Conservation (phyloP, 2,797 vertebrate genomes). For the Orientallactaga sibirica region DNA sequence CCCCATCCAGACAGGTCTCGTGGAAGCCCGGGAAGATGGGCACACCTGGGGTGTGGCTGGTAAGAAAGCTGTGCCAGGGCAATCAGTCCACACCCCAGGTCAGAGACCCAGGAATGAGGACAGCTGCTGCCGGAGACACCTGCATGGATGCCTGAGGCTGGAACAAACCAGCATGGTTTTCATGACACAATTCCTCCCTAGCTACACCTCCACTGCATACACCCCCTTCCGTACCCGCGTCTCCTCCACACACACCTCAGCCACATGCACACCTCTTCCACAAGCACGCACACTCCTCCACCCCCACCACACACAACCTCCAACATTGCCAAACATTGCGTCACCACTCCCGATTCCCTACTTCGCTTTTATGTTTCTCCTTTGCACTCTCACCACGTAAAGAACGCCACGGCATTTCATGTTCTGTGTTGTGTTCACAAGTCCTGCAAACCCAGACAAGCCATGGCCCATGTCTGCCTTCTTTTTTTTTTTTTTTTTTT, state of each 20-base stretch:
- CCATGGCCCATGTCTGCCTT: neutral
- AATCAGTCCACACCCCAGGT: neutral
- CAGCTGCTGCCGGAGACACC: neutral
- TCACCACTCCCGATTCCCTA: neutral
- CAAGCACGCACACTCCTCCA: no score
- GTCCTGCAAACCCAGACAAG: neutral
- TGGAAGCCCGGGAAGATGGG: neutral
- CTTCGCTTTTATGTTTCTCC: neutral
- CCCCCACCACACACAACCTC: neutral
- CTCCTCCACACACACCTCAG: neutral
- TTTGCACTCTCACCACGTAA: neutral
- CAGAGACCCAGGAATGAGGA: neutral
- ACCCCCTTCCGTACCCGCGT: fast-evolving
- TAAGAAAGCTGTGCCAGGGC: neutral
- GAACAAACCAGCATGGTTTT: neutral
- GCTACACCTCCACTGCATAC: neutral
- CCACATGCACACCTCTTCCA: neutral
- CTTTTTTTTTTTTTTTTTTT: no score
- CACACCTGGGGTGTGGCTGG: neutral
- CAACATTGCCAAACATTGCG: neutral
- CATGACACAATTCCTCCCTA: fast-evolving
- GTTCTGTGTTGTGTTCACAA: neutral
- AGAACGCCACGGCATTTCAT: neutral
- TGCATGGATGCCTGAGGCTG: no score
- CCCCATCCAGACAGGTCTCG: neutral